Conservation (phyloP, 2,888 invertebrate genomes). For the Lithodes maja region DNA sequence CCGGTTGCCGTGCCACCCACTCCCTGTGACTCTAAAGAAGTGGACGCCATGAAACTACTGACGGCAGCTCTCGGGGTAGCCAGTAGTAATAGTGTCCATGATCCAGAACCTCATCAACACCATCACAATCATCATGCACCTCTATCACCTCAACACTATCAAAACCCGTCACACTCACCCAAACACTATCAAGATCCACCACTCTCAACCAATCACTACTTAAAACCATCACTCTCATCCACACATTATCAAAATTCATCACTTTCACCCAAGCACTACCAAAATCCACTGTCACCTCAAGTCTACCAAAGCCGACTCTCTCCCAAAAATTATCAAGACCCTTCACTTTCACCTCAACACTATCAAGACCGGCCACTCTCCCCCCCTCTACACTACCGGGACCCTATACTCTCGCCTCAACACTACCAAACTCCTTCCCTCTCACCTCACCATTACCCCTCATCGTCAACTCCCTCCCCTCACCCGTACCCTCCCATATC, state of each 20-base stretch:
- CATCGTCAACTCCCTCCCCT: too few relatives aligned
- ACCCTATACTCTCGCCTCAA: too few relatives aligned
- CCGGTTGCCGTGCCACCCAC: background rate
- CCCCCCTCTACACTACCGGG: too few relatives aligned
- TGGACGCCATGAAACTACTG: conserved; percentile 54
- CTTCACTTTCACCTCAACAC: too few relatives aligned
- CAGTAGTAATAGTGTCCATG: conserved; percentile 3
- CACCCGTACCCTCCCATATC: too few relatives aligned
- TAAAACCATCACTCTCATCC: background rate
- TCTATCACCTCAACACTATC: conserved; percentile 14
- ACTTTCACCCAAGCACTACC: background rate
- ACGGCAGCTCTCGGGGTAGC: conserved; percentile 53
- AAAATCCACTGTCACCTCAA: too few relatives aligned
- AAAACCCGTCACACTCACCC: background rate
- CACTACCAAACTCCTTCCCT: too few relatives aligned
- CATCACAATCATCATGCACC: conserved; percentile 1
- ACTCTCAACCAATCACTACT: conserved; percentile 18
- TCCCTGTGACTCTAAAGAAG: conserved; percentile 46
- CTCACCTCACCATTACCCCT: too few relatives aligned
- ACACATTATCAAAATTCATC: conserved; percentile 6
- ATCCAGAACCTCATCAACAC: background rate
- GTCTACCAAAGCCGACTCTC: too few relatives aligned
- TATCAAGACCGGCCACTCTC: too few relatives aligned
- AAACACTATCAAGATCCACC: conserved; percentile 1
- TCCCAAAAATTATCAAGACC: too few relatives aligned